Evolutionary conservation across 2,888 invertebrate species (phyloP).

Genomic region (Vanessa cardui): DNA sequence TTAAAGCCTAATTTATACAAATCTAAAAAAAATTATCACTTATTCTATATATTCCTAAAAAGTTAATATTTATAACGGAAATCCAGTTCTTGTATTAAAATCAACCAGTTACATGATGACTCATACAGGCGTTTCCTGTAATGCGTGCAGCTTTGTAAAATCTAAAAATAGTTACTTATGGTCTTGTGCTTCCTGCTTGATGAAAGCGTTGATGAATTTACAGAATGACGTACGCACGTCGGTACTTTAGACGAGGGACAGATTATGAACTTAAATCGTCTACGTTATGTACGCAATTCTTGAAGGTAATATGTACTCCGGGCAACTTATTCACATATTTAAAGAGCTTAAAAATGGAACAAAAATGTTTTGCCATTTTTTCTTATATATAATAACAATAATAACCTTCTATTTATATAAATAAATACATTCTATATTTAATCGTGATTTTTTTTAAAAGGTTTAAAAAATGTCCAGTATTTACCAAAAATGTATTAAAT

Average conservation of each 20-base stretch:
- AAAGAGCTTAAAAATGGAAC: no score
- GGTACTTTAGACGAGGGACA: constrained; percentile 29
- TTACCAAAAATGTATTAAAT: no score
- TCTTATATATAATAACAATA: no score
- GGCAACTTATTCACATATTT: no score
- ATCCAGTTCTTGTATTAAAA: background rate
- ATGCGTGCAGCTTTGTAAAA: constrained; percentile 24
- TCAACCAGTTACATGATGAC: background rate
- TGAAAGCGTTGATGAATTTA: constrained; percentile 35
- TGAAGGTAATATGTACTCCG: no score
- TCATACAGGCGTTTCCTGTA: constrained; percentile 15
- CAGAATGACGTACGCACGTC: constrained; percentile 25
- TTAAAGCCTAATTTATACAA: no score
- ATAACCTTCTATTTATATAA: no score
- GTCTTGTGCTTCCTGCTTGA: constrained; percentile 39
- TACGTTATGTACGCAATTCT: constrained; percentile 38
- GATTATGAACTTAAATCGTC: constrained; percentile 41
- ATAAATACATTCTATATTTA: no score
- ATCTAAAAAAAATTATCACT: background rate
- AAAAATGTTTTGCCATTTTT: no score
- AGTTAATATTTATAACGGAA: background rate
- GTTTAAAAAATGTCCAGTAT: no score
- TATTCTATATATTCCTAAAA: no score
- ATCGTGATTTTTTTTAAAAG: no score
- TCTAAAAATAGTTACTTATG: constrained; percentile 37